phyloP scores from a whole-genome alignment of 2,113 vertebrate genomes.

The Eupsittula cactorum region DNA sequence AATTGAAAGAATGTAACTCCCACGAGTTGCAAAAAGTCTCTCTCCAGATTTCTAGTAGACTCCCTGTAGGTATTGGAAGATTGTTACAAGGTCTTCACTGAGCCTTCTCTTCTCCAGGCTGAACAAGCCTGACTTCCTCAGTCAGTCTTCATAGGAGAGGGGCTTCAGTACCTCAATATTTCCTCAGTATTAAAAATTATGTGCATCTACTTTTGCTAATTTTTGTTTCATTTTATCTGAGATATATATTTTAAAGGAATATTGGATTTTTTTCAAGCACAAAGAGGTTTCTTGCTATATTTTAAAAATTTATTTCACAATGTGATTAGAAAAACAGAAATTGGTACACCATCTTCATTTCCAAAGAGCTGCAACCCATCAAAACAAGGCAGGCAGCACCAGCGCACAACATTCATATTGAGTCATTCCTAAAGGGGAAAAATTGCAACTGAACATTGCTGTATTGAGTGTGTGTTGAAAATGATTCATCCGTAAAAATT shows the following conservation, averaged over 20 bases:
- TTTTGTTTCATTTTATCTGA: background rate
- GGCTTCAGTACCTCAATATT: background rate
- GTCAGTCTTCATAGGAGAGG: background rate
- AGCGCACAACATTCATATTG: background rate
- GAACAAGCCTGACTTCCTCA: background rate
- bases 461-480: background rate
- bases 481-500: background rate
- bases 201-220: background rate
- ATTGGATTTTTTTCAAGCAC: background rate
- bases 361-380: background rate
- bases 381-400: background rate
- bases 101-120: background rate
- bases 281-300: background rate
- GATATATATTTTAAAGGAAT: background rate
- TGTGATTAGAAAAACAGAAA: background rate
- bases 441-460: fast-evolving
- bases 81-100: background rate
- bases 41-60: background rate
- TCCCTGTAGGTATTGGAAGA: background rate
- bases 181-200: background rate
- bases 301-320: background rate
- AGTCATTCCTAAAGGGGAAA: background rate
- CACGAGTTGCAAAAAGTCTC: background rate
- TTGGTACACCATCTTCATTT: background rate
- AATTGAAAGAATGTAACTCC: background rate